These are phyloP conservation scores for Apoda limacodes DNA, from an alignment of 2,888 invertebrate genomes.

Conservation along the genomic window DNA sequence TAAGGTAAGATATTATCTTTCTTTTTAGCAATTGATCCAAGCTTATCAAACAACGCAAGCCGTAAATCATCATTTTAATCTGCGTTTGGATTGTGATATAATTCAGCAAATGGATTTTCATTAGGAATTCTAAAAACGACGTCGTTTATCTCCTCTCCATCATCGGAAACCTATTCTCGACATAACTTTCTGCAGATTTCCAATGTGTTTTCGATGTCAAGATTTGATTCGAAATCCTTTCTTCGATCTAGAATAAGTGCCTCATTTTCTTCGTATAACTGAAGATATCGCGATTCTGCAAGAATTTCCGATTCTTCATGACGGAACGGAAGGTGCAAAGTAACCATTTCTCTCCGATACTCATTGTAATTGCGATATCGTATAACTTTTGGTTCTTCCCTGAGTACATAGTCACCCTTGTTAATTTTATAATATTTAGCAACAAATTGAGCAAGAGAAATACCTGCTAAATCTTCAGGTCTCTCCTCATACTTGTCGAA, in stretches of 20 bases:
- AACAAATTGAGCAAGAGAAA: slow-evolving; percentile 34
- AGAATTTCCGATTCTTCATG: slow-evolving; percentile 34
- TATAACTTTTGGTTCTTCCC: slow-evolving; percentile 7
- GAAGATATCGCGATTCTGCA: slow-evolving; percentile 27
- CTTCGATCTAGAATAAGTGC: slow-evolving; percentile 20
- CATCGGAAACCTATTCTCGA: slow-evolving; percentile 20
- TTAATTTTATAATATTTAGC: slow-evolving; percentile 23
- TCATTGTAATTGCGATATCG: slow-evolving; percentile 24
- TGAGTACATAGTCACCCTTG: slow-evolving; percentile 1
- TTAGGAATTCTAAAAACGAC: not conserved
- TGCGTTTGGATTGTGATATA: no score
- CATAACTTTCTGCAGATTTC: slow-evolving; percentile 23
- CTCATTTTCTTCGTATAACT: slow-evolving; percentile 29
- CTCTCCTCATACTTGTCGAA: slow-evolving; percentile 35
- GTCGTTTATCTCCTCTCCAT: not conserved
- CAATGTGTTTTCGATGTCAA: slow-evolving; percentile 23
- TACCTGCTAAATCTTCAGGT: slow-evolving; percentile 25
- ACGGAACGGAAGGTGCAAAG: slow-evolving; percentile 31
- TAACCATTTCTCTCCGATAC: slow-evolving; percentile 34
- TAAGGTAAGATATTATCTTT: not conserved
- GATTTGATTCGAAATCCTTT: slow-evolving; percentile 23
- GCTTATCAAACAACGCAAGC: not conserved
- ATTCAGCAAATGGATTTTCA: not conserved
- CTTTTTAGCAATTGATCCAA: not conserved
- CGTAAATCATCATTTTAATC: not conserved